phyloP scores from a whole-genome alignment of 2,113 vertebrate genomes.

The Mustela lutreola region DNA sequence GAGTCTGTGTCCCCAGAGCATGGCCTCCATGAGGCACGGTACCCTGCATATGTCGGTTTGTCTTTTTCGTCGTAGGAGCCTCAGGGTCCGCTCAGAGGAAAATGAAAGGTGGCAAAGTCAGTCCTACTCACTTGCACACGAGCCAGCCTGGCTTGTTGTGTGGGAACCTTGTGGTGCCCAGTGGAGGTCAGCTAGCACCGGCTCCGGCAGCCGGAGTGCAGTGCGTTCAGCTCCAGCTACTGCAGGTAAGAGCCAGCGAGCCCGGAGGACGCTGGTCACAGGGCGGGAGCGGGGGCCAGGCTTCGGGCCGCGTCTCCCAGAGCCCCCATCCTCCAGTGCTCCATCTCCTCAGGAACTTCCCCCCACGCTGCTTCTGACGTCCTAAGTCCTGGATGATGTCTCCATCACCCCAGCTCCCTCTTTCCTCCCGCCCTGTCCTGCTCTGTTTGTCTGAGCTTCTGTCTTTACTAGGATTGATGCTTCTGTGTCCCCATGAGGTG shows the following conservation, averaged over 20 bases:
- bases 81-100: conserved; percentile 89
- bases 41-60: background rate
- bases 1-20: background rate
- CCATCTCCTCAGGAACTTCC: background rate
- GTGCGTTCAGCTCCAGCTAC: conserved; percentile 95
- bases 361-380: accelerated
- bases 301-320: background rate
- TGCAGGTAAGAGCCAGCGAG: conserved; percentile 91
- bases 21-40: background rate
- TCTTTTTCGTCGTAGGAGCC: conserved; percentile 84
- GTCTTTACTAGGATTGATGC: background rate
- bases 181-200: conserved; percentile 89
- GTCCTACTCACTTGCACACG: conserved; percentile 65
- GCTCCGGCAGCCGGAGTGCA: conserved; percentile 91
- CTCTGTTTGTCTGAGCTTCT: background rate
- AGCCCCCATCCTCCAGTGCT: background rate
- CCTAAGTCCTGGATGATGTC: background rate
- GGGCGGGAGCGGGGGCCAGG: background rate
- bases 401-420: background rate
- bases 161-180: conserved; percentile 87
- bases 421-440: background rate
- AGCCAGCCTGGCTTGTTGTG: conserved; percentile 84
- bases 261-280: background rate
- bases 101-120: conserved; percentile 87
- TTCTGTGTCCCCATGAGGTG: background rate